Percentiles rank a stretch among this genome's conserved stretches.
phyloP scores from a whole-genome alignment of 2,797 vertebrate genomes.

The Phoxinus dragarum region DNA sequence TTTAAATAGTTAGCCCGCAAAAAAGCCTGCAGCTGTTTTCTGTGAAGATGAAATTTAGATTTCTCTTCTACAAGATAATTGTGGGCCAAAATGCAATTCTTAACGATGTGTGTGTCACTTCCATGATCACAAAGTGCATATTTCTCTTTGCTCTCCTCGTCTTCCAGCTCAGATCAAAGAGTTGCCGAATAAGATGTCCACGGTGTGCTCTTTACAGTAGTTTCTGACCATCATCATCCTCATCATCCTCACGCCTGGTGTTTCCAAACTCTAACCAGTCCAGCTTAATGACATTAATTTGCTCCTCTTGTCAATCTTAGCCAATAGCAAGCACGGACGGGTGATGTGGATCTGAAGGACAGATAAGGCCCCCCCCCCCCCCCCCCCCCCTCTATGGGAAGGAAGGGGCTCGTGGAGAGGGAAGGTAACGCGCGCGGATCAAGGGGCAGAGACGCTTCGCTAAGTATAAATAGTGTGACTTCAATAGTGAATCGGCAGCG shows the following conservation, averaged over 20 bases:
- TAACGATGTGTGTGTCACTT: slow-evolving; percentile 31
- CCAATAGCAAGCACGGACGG: slow-evolving; percentile 79
- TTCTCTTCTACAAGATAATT: not conserved
- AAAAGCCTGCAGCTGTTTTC: slow-evolving; percentile 1
- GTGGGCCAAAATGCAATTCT: slow-evolving; percentile 6
- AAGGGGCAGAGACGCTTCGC: slow-evolving; percentile 91
- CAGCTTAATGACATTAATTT: slow-evolving; percentile 97
- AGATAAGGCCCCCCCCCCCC: slow-evolving; percentile 67
- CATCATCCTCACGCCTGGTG: slow-evolving; percentile 73
- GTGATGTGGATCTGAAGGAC: slow-evolving; percentile 71
- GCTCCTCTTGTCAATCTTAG: slow-evolving; percentile 90
- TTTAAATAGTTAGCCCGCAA: not conserved
- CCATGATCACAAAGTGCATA: slow-evolving; percentile 10
- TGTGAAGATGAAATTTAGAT: not conserved
- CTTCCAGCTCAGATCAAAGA: slow-evolving; percentile 71
- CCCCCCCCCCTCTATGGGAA: slow-evolving; percentile 73
- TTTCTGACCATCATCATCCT: slow-evolving; percentile 64
- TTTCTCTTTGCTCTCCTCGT: slow-evolving; percentile 57
- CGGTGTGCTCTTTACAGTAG: slow-evolving; percentile 64
- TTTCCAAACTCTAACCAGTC: slow-evolving; percentile 84
- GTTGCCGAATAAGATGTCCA: slow-evolving; percentile 73
- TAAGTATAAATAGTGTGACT: slow-evolving; percentile 99
- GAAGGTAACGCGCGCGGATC: slow-evolving; percentile 95
- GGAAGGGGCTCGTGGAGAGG: slow-evolving; percentile 86
- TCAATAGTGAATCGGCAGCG: slow-evolving; percentile 89